Conservation (phyloP, 2,888 invertebrate genomes). For the Limenitis camilla region DNA sequence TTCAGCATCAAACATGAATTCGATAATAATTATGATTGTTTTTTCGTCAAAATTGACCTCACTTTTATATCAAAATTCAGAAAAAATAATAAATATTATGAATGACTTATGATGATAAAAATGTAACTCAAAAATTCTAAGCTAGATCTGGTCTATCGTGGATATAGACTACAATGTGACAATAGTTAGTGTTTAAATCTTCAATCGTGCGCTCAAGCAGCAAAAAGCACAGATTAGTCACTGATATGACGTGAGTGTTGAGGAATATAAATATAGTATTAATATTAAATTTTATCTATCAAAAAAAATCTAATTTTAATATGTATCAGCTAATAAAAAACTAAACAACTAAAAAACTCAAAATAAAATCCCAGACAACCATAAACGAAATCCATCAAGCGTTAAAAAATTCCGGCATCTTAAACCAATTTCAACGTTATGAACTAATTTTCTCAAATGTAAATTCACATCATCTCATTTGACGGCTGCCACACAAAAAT, state of each 20-base stretch:
- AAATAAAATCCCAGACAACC: conserved; percentile 16
- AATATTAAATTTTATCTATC: neutral
- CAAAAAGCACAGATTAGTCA: too few relatives aligned
- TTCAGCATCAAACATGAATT: conserved; percentile 5
- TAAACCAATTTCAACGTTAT: conserved; percentile 23
- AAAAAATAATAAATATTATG: neutral
- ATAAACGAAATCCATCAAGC: conserved; percentile 24
- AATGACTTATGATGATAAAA: neutral
- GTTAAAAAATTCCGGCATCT: conserved; percentile 20
- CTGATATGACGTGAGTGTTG: too few relatives aligned
- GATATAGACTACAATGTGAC: too few relatives aligned
- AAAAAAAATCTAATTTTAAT: neutral
- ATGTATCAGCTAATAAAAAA: neutral
- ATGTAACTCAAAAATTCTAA: too few relatives aligned
- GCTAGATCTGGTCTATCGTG: too few relatives aligned
- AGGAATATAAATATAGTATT: neutral
- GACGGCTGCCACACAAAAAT: conserved; percentile 28
- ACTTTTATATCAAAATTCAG: neutral
- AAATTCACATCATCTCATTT: conserved; percentile 30
- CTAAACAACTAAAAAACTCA: conserved; percentile 3
- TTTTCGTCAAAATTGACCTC: neutral
- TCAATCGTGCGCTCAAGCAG: too few relatives aligned
- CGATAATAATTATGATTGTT: conserved; percentile 8
- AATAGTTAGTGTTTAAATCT: too few relatives aligned
- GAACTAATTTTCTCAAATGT: conserved; percentile 31